Conservation (phyloP, 30 jellyfish, hydroid and myxozoan genomes). For the Catostylus mosaicus region DNA sequence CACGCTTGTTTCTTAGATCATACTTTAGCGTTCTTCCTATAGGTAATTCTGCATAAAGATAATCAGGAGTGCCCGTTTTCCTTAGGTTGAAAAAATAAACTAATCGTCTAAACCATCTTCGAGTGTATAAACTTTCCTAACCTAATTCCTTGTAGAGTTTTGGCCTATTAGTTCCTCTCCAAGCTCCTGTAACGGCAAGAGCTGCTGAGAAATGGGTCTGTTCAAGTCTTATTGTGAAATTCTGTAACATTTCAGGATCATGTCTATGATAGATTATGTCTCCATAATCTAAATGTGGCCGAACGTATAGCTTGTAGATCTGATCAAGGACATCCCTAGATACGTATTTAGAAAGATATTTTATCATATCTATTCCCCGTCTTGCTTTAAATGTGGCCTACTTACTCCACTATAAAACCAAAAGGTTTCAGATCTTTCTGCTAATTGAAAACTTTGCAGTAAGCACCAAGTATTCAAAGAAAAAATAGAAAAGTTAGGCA, state of each 20-base stretch:
- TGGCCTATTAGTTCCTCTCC: slow-evolving; percentile 53
- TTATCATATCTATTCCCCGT: slow-evolving; percentile 29
- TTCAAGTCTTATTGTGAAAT: slow-evolving; percentile 30
- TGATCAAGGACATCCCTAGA: slow-evolving; percentile 32
- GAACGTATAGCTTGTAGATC: too few relatives aligned
- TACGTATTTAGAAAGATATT: slow-evolving; percentile 17
- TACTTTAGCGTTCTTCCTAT: slow-evolving; percentile 13
- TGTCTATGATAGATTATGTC: slow-evolving; percentile 22
- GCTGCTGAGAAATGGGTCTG: slow-evolving; percentile 36
- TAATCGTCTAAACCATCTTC: slow-evolving; percentile 50
- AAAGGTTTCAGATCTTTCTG: too few relatives aligned
- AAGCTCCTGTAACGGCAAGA: slow-evolving; percentile 51
- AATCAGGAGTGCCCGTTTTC: slow-evolving; percentile 29
- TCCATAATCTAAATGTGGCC: slow-evolving; percentile 26
- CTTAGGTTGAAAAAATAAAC: slow-evolving; percentile 35
- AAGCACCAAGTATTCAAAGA: too few relatives aligned
- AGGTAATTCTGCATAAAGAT: slow-evolving; percentile 39
- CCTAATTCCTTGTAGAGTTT: slow-evolving; percentile 52
- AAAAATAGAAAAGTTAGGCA: too few relatives aligned
- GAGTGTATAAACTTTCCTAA: slow-evolving; percentile 33
- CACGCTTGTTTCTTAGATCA: slow-evolving; percentile 24
- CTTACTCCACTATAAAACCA: too few relatives aligned
- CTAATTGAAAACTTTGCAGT: too few relatives aligned
- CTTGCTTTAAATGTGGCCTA: slow-evolving; percentile 12
- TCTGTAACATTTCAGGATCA: slow-evolving; percentile 20